These are phyloP conservation scores for Epizoanthus illoricatus DNA, from an alignment of 92 coral and sea anemone genomes.

Conservation along the genomic window DNA sequence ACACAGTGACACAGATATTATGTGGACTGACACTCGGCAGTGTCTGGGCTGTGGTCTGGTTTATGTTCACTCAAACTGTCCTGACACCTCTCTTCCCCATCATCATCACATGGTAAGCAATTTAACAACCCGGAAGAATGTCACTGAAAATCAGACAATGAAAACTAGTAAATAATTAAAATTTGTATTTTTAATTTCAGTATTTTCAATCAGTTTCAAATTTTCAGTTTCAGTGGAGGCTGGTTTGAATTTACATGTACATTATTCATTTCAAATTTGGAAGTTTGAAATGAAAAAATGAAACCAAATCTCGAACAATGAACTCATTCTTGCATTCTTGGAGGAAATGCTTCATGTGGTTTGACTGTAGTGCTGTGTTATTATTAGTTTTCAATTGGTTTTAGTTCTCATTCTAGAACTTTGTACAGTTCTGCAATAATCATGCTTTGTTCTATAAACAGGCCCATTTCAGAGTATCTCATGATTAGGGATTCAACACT, in stretches of 20 bases:
- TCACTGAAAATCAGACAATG: too few relatives aligned
- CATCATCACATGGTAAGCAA: constrained; percentile 84
- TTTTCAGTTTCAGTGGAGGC: not conserved
- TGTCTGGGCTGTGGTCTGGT: constrained; percentile 88
- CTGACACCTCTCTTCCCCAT: constrained; percentile 91
- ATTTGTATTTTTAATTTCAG: not conserved
- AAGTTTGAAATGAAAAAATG: too few relatives aligned
- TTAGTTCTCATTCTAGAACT: not conserved
- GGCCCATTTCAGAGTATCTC: constrained; percentile 93
- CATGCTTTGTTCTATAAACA: constrained; percentile 2
- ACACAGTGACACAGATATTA: constrained; percentile 80
- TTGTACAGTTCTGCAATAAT: not conserved
- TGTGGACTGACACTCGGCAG: constrained; percentile 89
- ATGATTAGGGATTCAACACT: constrained; percentile 96
- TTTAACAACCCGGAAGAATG: not conserved
- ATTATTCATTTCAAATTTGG: too few relatives aligned
- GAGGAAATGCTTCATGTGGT: too few relatives aligned
- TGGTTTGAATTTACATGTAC: too few relatives aligned
- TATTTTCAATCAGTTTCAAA: not conserved
- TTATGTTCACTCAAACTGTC: constrained; percentile 89
- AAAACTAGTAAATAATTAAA: too few relatives aligned
- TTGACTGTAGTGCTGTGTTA: not conserved
- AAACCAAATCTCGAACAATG: too few relatives aligned
- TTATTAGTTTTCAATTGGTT: not conserved
- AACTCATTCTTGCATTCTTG: too few relatives aligned